Evolutionary conservation across 2,113 vertebrate species (phyloP).

Genomic region (Orycteropus afer): DNA sequence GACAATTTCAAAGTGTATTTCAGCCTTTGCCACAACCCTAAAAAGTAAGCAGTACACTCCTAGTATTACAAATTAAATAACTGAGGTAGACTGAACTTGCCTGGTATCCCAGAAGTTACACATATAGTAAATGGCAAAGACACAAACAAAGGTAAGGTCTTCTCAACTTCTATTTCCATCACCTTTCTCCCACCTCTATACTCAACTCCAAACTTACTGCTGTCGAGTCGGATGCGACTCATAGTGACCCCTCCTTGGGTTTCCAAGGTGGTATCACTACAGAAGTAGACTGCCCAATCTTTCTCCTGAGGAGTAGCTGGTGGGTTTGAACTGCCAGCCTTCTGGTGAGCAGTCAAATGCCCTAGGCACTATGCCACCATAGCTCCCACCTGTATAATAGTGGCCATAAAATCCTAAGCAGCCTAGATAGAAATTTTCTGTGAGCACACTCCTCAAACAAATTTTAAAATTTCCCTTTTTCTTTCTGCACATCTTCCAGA

Average conservation of each 20-base stretch:
- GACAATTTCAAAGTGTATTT: neutral
- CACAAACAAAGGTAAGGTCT: neutral
- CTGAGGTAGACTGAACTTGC: neutral
- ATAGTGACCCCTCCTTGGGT: too few species aligned
- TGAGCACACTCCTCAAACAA: neutral
- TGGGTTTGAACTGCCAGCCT: too few species aligned
- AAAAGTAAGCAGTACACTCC: neutral
- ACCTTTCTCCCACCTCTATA: neutral
- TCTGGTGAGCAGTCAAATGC: too few species aligned
- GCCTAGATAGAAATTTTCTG: neutral
- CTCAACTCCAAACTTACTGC: too few species aligned
- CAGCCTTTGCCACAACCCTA: neutral
- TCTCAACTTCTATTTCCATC: neutral
- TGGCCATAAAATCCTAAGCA: neutral
- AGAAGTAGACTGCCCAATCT: too few species aligned
- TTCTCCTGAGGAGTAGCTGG: too few species aligned
- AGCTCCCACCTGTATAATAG: too few species aligned
- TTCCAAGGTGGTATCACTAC: too few species aligned
- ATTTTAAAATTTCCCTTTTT: neutral
- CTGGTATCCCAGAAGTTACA: neutral
- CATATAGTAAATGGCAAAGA: neutral
- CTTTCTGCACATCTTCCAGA: neutral
- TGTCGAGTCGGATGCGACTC: too few species aligned
- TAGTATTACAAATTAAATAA: neutral
- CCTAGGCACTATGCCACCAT: too few species aligned